Conservation (phyloP, 2,888 invertebrate genomes). For the Phortica magna region DNA sequence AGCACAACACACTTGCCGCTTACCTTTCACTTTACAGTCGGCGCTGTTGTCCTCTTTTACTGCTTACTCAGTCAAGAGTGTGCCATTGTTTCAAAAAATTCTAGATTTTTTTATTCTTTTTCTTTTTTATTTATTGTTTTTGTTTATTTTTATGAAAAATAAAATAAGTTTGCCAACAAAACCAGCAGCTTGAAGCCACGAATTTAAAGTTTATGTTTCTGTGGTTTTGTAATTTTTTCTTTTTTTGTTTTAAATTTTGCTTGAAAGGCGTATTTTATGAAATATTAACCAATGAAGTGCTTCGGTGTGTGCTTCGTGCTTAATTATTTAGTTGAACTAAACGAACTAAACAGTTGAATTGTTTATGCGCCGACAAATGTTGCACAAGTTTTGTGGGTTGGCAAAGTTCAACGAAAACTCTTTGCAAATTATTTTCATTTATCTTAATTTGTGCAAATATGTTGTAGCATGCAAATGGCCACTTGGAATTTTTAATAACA, state of each 20-base stretch:
- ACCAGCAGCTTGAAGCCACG: neutral
- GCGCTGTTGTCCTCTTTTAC: constrained; percentile 8
- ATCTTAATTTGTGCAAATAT: no score
- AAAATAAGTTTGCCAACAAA: neutral
- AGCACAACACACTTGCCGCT: neutral
- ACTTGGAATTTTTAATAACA: no score
- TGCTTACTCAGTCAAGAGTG: constrained; percentile 19
- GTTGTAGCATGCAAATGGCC: no score
- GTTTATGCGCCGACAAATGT: no score
- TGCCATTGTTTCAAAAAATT: constrained; percentile 2
- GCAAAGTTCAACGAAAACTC: neutral
- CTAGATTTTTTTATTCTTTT: neutral
- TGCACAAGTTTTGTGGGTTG: no score
- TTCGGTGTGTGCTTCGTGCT: no score
- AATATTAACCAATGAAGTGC: no score
- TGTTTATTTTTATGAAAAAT: neutral
- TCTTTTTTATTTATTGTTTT: neutral
- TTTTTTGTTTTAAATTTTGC: no score
- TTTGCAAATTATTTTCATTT: neutral
- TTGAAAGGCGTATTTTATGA: no score
- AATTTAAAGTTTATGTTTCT: constrained; percentile 11
- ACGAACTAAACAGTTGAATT: no score
- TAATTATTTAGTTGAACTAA: no score
- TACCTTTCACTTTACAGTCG: neutral
- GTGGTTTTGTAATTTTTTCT: neutral